phyloP scores from a whole-genome alignment of 2,888 invertebrate species.

The Tetheella fluctuosa region DNA sequence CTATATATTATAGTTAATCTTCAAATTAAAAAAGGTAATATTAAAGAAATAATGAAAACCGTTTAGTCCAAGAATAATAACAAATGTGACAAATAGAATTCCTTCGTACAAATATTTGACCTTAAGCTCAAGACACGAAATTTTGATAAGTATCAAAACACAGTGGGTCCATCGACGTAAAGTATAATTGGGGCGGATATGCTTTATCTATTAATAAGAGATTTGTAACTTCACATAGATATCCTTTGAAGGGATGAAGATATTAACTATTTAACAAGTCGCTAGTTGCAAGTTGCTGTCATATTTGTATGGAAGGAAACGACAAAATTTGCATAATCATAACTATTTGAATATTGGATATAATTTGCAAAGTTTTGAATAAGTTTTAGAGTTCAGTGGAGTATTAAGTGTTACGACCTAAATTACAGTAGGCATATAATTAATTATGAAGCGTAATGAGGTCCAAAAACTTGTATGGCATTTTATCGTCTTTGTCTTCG shows the following conservation, averaged over 20 bases:
- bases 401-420: not conserved
- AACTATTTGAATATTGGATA: slow-evolving; percentile 9
- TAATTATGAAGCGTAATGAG: too few species aligned
- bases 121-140: slow-evolving; percentile 14
- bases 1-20: too few species aligned
- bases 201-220: slow-evolving; percentile 53
- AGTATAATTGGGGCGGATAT: slow-evolving; percentile 62
- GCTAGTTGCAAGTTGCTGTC: slow-evolving; percentile 52
- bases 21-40: too few species aligned
- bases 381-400: not conserved
- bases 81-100: too few species aligned
- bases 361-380: slow-evolving; percentile 14
- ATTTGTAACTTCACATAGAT: slow-evolving; percentile 61
- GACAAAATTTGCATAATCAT: slow-evolving; percentile 36
- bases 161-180: slow-evolving; percentile 24
- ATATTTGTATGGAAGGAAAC: slow-evolving; percentile 35
- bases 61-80: too few species aligned
- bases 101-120: not conserved
- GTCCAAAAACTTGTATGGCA: too few species aligned
- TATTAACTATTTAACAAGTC: slow-evolving; percentile 55
- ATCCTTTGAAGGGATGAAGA: slow-evolving; percentile 59
- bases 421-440: too few species aligned
- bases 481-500: too few species aligned
- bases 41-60: too few species aligned
- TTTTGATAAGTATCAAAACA: not conserved